These are phyloP conservation scores for Forpus xanthops DNA, from an alignment of 2,797 vertebrate species.

Conservation along the genomic window DNA sequence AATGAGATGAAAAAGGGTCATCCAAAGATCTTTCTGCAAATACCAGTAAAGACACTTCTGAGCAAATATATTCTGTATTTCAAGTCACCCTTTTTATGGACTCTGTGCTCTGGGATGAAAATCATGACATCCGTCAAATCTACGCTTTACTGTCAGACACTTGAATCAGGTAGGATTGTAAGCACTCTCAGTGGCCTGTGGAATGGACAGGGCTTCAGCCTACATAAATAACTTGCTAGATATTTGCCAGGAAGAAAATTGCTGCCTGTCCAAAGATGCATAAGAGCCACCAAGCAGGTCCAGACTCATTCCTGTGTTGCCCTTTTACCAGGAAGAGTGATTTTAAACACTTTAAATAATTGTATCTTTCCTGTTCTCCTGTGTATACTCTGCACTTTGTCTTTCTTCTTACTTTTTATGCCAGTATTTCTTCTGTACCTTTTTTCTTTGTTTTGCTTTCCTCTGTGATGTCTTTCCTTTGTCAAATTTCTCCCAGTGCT, in stretches of 20 bases:
- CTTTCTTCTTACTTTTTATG: neutral
- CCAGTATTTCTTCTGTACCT: neutral
- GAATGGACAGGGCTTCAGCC: neutral
- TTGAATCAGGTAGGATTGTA: neutral
- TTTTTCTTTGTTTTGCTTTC: neutral
- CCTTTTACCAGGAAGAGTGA: slow-evolving; percentile 16
- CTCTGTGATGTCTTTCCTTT: neutral
- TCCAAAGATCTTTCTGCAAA: neutral
- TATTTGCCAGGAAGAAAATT: neutral
- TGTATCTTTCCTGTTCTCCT: neutral
- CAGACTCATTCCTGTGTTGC: neutral
- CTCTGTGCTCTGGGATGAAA: neutral
- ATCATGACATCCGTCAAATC: neutral
- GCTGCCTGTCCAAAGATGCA: neutral
- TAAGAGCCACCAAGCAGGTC: neutral
- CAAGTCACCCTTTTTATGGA: neutral
- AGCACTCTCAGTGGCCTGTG: neutral
- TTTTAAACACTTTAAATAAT: slow-evolving; percentile 34
- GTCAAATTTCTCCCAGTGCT: neutral
- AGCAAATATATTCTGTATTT: neutral
- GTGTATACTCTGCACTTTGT: neutral
- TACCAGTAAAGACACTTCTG: neutral
- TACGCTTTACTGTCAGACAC: neutral
- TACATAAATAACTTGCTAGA: neutral
- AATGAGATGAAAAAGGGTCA: neutral